Evolutionary conservation across 2,797 vertebrate species (phyloP), one percentile per base, ranked within the genome.

Genomic region (Delichon dasypus): DNA sequence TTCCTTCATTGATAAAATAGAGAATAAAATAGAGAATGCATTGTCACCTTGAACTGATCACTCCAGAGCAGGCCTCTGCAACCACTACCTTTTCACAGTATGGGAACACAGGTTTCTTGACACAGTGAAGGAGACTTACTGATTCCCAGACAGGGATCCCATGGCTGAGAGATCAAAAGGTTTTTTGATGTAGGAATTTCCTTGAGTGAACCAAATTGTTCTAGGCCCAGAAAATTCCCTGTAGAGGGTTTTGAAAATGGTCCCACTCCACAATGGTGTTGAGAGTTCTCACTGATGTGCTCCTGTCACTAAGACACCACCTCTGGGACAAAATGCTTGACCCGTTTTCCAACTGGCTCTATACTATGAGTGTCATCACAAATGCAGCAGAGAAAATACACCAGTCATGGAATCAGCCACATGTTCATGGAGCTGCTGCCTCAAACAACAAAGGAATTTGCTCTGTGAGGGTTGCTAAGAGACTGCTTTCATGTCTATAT

Each of bases 211-310:
- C 2, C 4, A 70, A 20, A 32, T 25, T 44, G 1, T 58, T 75
- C 16, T 29, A 71, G 40, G 58, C 20, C 4, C n/a, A 66, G 30
- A 55, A 72, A 42, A 89, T 30, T 9, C 38, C 32, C 25, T 42
- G 2, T 5, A 15, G 36, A 53, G 19, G 2, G 2, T 64, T 45
- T 73, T 23, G 36, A 17, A 62, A 82, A 57, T 0, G 0, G n/a
- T 18, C 25, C 40, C 4, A 18, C 10, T 68, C 18, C 29, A 34
- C 25, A 25, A 1, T 27, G 13, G 4, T 53, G 19, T 16, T 82
- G 30, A 3, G 38, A 62, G 27, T 5, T 74, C 50, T 50, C 77
- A 16, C 14, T 13, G 64, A 36, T 57, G 32, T 2, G 18, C 11
- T 90, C 8, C 7, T 34, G 19, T 60, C 58, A 60, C 29, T 10